These are phyloP conservation scores for Siphonodentalium dalli DNA, from an alignment of 2,888 invertebrate species.

Conservation along the genomic window DNA sequence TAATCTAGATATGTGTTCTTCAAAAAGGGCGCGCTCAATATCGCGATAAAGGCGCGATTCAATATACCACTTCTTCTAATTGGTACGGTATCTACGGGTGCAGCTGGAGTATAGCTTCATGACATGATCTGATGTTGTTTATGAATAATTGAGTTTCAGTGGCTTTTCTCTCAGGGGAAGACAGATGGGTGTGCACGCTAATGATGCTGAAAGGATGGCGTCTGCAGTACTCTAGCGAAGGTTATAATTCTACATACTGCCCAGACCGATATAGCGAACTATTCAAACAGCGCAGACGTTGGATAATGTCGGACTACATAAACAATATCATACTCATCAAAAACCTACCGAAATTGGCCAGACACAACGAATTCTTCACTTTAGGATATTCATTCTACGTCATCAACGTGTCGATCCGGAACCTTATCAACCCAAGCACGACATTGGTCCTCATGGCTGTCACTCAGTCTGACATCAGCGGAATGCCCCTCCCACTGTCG, in stretches of 20 bases:
- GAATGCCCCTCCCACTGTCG: no score
- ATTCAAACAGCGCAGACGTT: constrained; percentile 28
- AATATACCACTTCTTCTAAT: no score
- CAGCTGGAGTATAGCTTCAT: no score
- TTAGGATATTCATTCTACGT: constrained; percentile 28
- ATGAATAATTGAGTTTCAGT: no score
- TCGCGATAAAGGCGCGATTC: no score
- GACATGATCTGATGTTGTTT: no score
- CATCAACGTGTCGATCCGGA: constrained; percentile 26
- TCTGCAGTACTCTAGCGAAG: constrained; percentile 29
- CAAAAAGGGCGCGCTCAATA: no score
- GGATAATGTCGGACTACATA: constrained; percentile 31
- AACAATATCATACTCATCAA: constrained; percentile 29
- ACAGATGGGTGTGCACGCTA: constrained; percentile 32
- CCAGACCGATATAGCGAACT: constrained; percentile 30
- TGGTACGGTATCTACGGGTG: no score
- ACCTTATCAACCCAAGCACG: constrained; percentile 25
- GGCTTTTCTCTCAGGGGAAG: constrained; percentile 27
- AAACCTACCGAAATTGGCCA: constrained; percentile 20
- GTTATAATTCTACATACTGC: constrained; percentile 31
- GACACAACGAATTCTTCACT: constrained; percentile 24
- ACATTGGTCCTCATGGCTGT: constrained; percentile 26
- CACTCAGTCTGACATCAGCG: no score
- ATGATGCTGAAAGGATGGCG: constrained; percentile 36
- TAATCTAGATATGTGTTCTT: no score